phyloP scores from a whole-genome alignment of 2,888 invertebrate species.

The Pyrgus malvae region DNA sequence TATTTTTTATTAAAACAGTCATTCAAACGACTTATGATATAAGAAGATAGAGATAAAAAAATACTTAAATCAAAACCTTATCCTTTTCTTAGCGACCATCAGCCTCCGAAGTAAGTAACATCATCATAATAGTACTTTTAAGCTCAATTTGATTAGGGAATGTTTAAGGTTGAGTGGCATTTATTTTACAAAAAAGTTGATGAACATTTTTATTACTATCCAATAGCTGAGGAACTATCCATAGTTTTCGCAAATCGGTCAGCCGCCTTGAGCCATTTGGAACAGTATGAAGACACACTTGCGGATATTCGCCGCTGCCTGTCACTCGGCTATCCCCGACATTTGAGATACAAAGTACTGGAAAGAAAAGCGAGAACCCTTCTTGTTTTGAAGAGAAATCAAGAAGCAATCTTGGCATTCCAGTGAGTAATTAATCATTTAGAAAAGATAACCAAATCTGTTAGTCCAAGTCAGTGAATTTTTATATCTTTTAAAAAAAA shows the following conservation, averaged over 20 bases:
- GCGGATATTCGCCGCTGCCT: slow-evolving; percentile 87
- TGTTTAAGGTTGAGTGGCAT: too few relatives aligned
- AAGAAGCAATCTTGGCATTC: slow-evolving; percentile 84
- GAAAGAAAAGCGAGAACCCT: slow-evolving; percentile 88
- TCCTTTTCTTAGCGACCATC: too few relatives aligned
- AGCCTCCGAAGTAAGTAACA: too few relatives aligned
- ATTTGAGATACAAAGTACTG: slow-evolving; percentile 88
- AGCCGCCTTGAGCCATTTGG: slow-evolving; percentile 88
- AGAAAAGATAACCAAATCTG: neutral
- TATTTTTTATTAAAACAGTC: too few relatives aligned
- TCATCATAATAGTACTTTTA: too few relatives aligned
- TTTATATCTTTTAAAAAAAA: too few relatives aligned
- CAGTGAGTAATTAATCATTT: slow-evolving; percentile 52
- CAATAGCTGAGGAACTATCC: slow-evolving; percentile 82
- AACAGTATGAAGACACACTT: slow-evolving; percentile 85
- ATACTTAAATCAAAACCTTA: too few relatives aligned
- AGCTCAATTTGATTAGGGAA: too few relatives aligned
- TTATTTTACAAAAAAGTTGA: too few relatives aligned
- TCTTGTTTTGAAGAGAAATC: slow-evolving; percentile 84
- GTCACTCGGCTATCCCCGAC: slow-evolving; percentile 85
- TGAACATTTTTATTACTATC: too few relatives aligned
- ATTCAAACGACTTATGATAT: too few relatives aligned
- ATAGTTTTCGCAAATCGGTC: slow-evolving; percentile 91
- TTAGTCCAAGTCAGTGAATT: neutral
- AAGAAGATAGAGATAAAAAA: too few relatives aligned